Conservation (phyloP, 2,888 invertebrate species). For the Cerastoderma edule region DNA sequence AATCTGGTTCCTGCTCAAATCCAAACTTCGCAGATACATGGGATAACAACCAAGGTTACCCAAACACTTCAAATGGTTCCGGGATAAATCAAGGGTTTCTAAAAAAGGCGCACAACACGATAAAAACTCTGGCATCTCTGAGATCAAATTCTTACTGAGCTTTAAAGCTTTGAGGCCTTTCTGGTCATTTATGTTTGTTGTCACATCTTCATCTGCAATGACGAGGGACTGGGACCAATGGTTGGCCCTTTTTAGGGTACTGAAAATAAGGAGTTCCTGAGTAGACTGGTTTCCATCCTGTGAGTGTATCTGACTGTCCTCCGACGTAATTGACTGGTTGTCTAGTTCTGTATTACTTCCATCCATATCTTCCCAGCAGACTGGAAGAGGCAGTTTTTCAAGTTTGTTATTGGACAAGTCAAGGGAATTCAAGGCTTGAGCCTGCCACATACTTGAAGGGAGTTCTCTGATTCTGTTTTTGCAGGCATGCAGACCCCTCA, state of each 20-base stretch:
- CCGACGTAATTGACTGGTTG: conserved; percentile 8
- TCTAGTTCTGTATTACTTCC: neutral
- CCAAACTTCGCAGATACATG: conserved; percentile 93
- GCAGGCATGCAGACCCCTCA: conserved; percentile 93
- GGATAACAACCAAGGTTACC: conserved; percentile 96
- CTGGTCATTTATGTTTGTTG: conserved; percentile 41
- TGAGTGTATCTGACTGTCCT: conserved; percentile 9
- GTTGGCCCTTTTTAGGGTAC: conserved; percentile 26
- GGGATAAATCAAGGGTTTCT: conserved; percentile 94
- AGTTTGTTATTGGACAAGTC: conserved; percentile 60
- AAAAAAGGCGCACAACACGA: conserved; percentile 95
- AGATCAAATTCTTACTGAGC: conserved; percentile 95
- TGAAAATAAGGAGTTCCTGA: neutral
- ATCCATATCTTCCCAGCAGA: neutral
- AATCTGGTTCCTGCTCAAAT: conserved; percentile 88
- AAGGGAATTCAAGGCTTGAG: conserved; percentile 54
- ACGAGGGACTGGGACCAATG: conserved; percentile 46
- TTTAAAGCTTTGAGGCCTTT: conserved; percentile 87
- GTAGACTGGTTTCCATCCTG: neutral
- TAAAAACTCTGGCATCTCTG: conserved; percentile 92
- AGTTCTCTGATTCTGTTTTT: conserved; percentile 94
- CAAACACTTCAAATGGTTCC: conserved; percentile 90
- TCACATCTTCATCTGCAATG: conserved; percentile 48
- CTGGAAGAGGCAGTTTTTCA: conserved; percentile 38
- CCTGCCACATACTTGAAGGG: conserved; percentile 80